Conservation (phyloP, 2,113 vertebrate genomes). For the Phylloscopus whistleri region DNA sequence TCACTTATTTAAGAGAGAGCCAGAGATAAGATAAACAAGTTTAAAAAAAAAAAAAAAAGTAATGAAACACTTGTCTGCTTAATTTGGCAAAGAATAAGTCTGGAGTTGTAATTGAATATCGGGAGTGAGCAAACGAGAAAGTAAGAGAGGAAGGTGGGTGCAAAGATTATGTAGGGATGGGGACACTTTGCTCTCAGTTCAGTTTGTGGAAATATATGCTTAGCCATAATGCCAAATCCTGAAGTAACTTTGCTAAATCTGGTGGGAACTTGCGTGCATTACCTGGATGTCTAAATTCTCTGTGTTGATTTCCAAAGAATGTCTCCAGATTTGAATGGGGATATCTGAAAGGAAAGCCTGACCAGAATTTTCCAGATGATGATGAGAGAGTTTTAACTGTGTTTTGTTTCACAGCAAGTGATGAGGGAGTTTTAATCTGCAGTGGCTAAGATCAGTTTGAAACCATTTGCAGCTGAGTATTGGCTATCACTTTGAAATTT, state of each 20-base stretch:
- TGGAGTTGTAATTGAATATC: not conserved
- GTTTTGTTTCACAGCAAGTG: not conserved
- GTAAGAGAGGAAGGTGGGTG: not conserved
- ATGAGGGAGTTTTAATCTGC: not conserved
- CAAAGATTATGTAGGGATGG: not conserved
- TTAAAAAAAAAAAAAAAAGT: not conserved
- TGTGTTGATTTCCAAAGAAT: not conserved
- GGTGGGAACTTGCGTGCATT: not conserved
- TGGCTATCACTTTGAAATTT: constrained; percentile 16
- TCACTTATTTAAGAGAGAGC: not conserved
- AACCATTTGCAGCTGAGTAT: not conserved
- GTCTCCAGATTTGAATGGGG: not conserved
- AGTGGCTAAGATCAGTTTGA: not conserved
- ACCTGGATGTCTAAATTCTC: not conserved
- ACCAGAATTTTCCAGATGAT: not conserved
- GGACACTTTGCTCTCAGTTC: not conserved
- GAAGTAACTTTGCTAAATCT: not conserved
- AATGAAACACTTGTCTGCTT: not conserved
- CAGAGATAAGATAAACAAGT: not conserved
- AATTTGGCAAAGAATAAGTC: not conserved
- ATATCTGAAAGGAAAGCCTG: not conserved
- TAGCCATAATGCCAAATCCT: not conserved
- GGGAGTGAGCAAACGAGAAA: not conserved
- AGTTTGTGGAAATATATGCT: not conserved
- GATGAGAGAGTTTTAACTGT: not conserved